phyloP scores from a whole-genome alignment of 2,113 vertebrate genomes.

The Petaurus breviceps region DNA sequence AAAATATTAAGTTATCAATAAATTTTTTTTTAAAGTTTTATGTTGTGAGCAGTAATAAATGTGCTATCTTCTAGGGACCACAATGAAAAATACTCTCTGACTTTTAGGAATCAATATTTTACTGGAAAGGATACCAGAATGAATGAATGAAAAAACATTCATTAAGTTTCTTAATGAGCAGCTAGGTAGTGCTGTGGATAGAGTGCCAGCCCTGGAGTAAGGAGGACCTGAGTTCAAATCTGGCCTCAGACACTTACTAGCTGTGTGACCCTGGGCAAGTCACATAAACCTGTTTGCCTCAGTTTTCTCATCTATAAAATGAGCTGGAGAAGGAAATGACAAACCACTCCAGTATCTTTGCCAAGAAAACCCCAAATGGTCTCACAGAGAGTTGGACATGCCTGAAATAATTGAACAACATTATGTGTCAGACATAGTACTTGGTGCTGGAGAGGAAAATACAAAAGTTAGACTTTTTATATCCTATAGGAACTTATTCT shows the following conservation, averaged over 20 bases:
- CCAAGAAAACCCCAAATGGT: neutral
- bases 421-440: neutral
- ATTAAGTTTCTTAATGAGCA: neutral
- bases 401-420: neutral
- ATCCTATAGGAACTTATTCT: neutral
- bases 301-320: neutral
- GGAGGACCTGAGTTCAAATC: neutral
- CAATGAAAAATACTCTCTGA: neutral
- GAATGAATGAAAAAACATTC: neutral
- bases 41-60: neutral
- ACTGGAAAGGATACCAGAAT: neutral
- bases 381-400: neutral
- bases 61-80: neutral
- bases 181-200: neutral
- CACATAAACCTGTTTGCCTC: neutral
- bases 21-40: neutral
- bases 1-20: neutral
- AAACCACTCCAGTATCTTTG: neutral
- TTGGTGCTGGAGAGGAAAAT: neutral
- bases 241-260: neutral
- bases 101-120: neutral
- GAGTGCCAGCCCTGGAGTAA: neutral
- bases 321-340: neutral
- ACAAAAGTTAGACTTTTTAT: constrained; percentile 8
- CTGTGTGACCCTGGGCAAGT: neutral